These are phyloP conservation scores for Rana temporaria DNA, from an alignment of 2,113 vertebrate species.

Conservation along the genomic window DNA sequence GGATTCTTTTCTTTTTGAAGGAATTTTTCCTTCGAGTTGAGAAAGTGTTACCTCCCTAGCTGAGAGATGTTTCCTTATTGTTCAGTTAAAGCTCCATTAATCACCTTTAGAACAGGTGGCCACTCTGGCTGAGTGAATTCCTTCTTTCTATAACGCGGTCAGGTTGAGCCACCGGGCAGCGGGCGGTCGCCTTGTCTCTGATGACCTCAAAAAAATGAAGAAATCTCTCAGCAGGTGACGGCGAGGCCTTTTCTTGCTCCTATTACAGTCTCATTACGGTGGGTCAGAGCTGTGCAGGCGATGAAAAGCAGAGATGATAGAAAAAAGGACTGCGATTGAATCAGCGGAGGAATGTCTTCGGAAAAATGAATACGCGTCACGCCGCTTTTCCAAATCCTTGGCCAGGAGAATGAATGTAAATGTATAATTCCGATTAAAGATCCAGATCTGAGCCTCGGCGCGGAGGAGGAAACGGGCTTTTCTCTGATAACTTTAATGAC, in stretches of 20 bases:
- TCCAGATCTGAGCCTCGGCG: background rate
- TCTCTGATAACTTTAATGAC: slow-evolving; percentile 45
- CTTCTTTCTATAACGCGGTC: background rate
- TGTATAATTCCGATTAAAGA: slow-evolving; percentile 45
- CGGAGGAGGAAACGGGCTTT: background rate
- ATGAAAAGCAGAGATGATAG: slow-evolving; percentile 6
- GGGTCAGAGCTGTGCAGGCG: background rate
- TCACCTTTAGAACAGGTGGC: background rate
- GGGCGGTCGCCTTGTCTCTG: background rate
- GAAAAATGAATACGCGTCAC: slow-evolving; percentile 33
- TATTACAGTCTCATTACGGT: slow-evolving; percentile 13
- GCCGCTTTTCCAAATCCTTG: slow-evolving; percentile 2
- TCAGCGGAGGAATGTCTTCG: slow-evolving; percentile 21
- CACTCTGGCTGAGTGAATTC: background rate
- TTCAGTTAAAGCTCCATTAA: background rate
- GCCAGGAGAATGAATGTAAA: slow-evolving; percentile 20
- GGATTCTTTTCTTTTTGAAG: too few species aligned
- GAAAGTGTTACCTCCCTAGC: too few species aligned
- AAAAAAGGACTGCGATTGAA: slow-evolving; percentile 2
- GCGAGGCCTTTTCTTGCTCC: background rate
- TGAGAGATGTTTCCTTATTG: too few species aligned
- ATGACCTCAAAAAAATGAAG: background rate
- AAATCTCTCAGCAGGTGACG: background rate
- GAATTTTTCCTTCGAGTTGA: too few species aligned
- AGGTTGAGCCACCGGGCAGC: background rate